A percentile compares a stretch with the other conserved stretches of the same genome.
Conservation (phyloP, 2,113 vertebrate genomes). For the Tapirus terrestris region DNA sequence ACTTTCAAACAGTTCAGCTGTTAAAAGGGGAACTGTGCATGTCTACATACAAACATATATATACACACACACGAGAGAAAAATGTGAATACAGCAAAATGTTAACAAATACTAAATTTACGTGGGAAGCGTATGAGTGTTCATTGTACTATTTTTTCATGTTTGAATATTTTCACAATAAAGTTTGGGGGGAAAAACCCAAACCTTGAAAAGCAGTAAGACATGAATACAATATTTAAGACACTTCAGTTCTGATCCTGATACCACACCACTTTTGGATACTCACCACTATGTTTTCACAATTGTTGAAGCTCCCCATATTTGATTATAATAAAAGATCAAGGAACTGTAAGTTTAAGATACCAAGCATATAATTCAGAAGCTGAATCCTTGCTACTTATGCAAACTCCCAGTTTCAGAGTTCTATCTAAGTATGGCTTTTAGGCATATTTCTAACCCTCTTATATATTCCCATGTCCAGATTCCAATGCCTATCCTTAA, state of each 20-base stretch:
- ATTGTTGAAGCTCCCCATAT: not conserved
- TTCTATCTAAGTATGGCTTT: not conserved
- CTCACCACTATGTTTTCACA: not conserved
- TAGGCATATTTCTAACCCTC: not conserved
- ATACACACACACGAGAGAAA: not conserved
- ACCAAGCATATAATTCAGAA: not conserved
- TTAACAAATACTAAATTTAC: not conserved
- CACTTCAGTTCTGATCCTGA: not conserved
- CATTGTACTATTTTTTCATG: not conserved
- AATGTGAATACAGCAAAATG: not conserved
- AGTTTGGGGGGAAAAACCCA: not conserved
- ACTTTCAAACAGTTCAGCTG: not conserved
- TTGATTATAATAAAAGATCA: not conserved
- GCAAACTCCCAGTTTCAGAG: not conserved
- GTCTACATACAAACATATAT: not conserved
- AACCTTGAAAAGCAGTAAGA: not conserved
- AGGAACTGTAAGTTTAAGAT: not conserved
- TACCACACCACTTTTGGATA: not conserved
- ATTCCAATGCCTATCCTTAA: not conserved
- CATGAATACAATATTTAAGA: not conserved
- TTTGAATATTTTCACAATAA: slow-evolving; percentile 3
- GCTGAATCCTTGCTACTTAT: not conserved
- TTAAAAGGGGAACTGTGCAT: not conserved
- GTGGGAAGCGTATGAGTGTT: not conserved
- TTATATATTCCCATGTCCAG: not conserved